These are phyloP conservation scores for Lycaena phlaeas DNA, from an alignment of 2,888 invertebrate genomes.

Conservation along the genomic window DNA sequence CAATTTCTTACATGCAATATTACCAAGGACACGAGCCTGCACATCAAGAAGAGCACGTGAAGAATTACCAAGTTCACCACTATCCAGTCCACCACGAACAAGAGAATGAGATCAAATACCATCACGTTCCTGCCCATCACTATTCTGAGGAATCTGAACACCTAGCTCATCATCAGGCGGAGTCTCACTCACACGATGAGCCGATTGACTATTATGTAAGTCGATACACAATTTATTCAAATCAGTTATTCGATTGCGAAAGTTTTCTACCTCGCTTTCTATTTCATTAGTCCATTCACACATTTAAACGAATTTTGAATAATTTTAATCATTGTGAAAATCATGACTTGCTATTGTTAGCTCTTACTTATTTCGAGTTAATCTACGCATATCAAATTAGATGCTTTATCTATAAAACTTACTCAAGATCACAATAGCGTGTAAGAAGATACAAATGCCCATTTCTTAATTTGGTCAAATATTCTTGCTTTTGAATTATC, in stretches of 20 bases:
- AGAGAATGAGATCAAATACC: neutral
- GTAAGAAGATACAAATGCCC: too few species aligned
- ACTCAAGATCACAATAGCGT: too few species aligned
- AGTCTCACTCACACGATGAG: constrained; percentile 49
- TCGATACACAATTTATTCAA: constrained; percentile 15
- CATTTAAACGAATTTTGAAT: constrained; percentile 1
- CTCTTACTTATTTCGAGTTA: too few species aligned
- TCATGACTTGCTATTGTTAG: too few species aligned
- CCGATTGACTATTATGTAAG: constrained; percentile 66
- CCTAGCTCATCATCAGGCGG: constrained; percentile 29
- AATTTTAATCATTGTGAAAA: too few species aligned
- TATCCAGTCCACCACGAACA: constrained; percentile 31
- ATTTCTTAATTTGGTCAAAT: too few species aligned
- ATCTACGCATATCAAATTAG: too few species aligned
- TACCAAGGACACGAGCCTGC: constrained; percentile 21
- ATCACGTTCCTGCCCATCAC: constrained; percentile 22
- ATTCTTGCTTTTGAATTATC: too few species aligned
- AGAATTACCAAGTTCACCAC: constrained; percentile 22
- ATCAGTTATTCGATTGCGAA: constrained; percentile 4
- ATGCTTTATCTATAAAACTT: too few species aligned
- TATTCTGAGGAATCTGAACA: constrained; percentile 21
- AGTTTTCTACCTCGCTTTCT: constrained; percentile 3
- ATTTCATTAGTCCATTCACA: too few species aligned
- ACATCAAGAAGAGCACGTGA: constrained; percentile 16
- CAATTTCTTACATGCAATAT: constrained; percentile 23